Evolutionary conservation across 2,888 invertebrate genomes (phyloP), one percentile per base, ranked within the genome.

Genomic region (Micoletzkya japonica): DNA sequence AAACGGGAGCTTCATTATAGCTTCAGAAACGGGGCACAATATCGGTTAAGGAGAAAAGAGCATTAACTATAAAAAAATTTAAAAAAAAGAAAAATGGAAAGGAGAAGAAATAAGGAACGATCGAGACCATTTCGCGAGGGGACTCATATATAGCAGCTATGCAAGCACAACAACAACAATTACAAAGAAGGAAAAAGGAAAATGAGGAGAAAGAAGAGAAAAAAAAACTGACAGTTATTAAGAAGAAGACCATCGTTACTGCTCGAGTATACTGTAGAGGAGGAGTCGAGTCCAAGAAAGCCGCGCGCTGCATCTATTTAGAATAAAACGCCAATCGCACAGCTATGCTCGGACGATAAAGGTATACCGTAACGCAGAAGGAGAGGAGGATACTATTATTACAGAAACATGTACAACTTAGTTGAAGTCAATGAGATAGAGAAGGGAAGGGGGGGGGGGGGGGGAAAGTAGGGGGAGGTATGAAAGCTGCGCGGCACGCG

Each of bases 101-200:
- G 36, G 59, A 59, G 59, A n/a, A n/a, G 50, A 4, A 30, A 28
- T 30, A 26, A 37, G 59, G 36, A 39, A 59, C 37, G 59, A 59
- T 59, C 37, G 37, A 59, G 59, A 59, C 39, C 59, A 59, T 59
- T 59, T 39, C 36, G 36, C 39, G 59, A 59, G 37, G 37, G 59
- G 37, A 26, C 37, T 26, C 26, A 37, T 36, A 37, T 37, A 59
- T 36, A 59, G 37, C 59, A 17, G 59, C 59, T 36, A 59, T 17
- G 14, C 26, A 59, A 34, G n/a, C 3, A 24, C 4, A 39, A 39
- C 39, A 39, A 17, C 37, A 37, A 59, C 59, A 59, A 34, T 34
- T 34, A 59, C 59, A 37, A 59, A 37, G 24, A 32, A 26, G 17
- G n/a, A 20, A 20, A n/a, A 3, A 37, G 32, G 61, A 39, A 3